phyloP scores from a whole-genome alignment of 1,140 invertebrate species.

The Meteorus sp. region DNA sequence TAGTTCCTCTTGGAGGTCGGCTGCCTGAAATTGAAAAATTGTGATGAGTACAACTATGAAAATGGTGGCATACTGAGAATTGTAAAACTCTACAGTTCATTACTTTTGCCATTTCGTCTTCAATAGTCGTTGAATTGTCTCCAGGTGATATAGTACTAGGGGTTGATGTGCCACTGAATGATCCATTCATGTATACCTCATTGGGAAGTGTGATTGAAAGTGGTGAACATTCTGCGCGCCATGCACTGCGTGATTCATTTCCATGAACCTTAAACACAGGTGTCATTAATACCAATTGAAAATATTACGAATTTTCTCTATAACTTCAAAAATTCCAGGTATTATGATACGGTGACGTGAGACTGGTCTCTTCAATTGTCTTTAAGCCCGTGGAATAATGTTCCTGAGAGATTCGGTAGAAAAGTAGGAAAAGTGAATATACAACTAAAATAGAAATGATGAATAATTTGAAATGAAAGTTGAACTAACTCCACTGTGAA shows the following conservation, averaged over 20 bases:
- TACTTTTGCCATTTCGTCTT: conserved; percentile 61
- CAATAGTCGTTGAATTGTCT: conserved; percentile 57
- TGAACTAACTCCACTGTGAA: conserved; percentile 54
- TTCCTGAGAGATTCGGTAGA: too few species aligned
- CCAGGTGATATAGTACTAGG: conserved; percentile 66
- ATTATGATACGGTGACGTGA: too few species aligned
- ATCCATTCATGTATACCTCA: conserved; percentile 53
- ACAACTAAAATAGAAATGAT: conserved; percentile 16
- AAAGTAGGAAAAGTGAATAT: too few species aligned
- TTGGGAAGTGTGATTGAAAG: conserved; percentile 54
- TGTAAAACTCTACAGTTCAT: not conserved
- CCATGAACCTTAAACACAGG: conserved; percentile 47
- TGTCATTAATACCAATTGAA: too few species aligned
- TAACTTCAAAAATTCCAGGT: too few species aligned
- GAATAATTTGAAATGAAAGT: conserved; percentile 13
- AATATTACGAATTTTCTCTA: too few species aligned
- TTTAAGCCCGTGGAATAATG: too few species aligned
- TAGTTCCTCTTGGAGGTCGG: conserved; percentile 53
- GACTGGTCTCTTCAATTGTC: too few species aligned
- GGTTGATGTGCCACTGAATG: conserved; percentile 62
- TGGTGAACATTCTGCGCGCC: conserved; percentile 55
- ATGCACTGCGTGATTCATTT: conserved; percentile 41
- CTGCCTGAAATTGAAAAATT: conserved; percentile 39
- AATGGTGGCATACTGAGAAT: not conserved
- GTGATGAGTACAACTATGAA: too few species aligned